Percentiles rank a stretch among this genome's conserved stretches.
Evolutionary conservation across 2,113 vertebrate genomes (phyloP).

Genomic region (Prolemur simus): DNA sequence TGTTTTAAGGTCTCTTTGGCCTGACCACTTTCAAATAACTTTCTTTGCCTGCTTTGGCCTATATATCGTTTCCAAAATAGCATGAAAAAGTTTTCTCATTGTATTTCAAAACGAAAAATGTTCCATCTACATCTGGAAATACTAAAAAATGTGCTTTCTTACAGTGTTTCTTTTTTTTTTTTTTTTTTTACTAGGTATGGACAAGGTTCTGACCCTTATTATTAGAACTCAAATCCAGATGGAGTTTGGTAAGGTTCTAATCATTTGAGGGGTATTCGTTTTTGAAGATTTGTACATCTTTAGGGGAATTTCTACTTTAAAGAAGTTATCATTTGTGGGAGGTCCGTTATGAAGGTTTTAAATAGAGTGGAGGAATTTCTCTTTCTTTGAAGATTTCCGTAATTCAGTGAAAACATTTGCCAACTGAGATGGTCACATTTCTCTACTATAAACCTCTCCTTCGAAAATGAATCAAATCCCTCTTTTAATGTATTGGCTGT

Average conservation of each 20-base stretch:
- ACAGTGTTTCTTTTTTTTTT: constrained; percentile 80
- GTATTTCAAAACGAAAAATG: constrained; percentile 85
- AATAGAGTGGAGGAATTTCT: constrained; percentile 75
- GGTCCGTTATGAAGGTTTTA: constrained; percentile 80
- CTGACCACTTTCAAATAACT: constrained; percentile 67
- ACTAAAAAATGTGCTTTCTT: constrained; percentile 85
- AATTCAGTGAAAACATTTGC: constrained; percentile 77
- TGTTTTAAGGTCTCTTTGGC: constrained; percentile 60
- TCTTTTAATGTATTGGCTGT: constrained; percentile 54
- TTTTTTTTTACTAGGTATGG: constrained; percentile 79
- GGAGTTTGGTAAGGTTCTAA: constrained; percentile 82
- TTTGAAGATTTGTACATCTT: constrained; percentile 83
- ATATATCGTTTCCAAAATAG: constrained; percentile 76
- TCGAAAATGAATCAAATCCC: constrained; percentile 56
- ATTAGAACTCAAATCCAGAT: constrained; percentile 85
- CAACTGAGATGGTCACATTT: constrained; percentile 58
- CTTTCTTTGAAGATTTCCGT: constrained; percentile 74
- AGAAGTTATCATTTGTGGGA: constrained; percentile 84
- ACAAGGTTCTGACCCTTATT: constrained; percentile 86
- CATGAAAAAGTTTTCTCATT: constrained; percentile 84
- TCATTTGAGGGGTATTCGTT: constrained; percentile 81
- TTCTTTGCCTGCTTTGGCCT: constrained; percentile 62
- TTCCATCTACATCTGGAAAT: constrained; percentile 85
- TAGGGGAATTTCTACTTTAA: constrained; percentile 78
- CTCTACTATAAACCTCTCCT: constrained; percentile 38